phyloP scores from a whole-genome alignment of 2,113 vertebrate genomes.

The Halcyon malimbica region DNA sequence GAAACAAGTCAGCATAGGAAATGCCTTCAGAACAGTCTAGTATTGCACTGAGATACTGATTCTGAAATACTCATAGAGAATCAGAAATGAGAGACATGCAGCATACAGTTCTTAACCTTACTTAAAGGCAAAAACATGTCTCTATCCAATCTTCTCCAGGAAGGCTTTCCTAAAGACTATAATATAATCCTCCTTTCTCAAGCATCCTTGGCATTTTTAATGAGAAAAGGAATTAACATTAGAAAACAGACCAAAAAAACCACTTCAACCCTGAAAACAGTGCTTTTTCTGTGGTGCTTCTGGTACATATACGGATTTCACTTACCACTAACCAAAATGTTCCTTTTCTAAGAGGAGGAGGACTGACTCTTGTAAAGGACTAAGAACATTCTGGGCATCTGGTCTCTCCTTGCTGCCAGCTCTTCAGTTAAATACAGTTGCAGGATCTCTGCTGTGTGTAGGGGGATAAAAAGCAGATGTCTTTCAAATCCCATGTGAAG shows the following conservation, averaged over 20 bases:
- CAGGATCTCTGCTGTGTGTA: not conserved
- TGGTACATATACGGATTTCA: not conserved
- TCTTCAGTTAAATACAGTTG: constrained; percentile 6
- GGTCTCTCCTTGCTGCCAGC: not conserved
- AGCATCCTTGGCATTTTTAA: not conserved
- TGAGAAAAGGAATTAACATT: not conserved
- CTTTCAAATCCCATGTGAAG: not conserved
- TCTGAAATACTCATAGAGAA: not conserved
- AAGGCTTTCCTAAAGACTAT: not conserved
- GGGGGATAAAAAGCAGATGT: constrained; percentile 6
- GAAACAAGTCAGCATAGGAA: not conserved
- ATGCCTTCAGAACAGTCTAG: not conserved
- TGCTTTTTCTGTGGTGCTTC: not conserved
- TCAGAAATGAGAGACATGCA: not conserved
- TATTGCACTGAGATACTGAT: not conserved
- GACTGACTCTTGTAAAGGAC: not conserved
- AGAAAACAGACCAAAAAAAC: not conserved
- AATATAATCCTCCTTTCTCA: not conserved
- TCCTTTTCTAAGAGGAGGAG: not conserved
- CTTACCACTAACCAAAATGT: not conserved
- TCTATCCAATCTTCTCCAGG: not conserved
- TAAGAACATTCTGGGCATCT: not conserved
- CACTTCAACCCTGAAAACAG: not conserved
- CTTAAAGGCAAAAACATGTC: not conserved
- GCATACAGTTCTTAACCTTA: not conserved